phyloP scores from a whole-genome alignment of 2,888 invertebrate species.

The Macaria liturata region DNA sequence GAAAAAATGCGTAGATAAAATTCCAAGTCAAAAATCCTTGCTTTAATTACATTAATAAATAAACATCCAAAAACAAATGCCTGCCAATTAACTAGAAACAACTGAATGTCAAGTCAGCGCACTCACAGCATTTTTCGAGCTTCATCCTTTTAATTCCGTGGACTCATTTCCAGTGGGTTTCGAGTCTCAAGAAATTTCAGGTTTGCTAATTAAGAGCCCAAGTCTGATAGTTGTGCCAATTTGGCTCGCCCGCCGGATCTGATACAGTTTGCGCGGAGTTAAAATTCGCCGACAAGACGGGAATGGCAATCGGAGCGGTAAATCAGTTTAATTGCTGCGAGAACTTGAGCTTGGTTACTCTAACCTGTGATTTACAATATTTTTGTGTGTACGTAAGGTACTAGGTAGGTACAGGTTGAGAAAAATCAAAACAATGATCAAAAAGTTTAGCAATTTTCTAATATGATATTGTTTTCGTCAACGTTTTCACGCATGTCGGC shows the following conservation, averaged over 20 bases:
- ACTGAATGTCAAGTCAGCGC: constrained; percentile 10
- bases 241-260: constrained; percentile 40
- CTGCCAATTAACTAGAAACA: not conserved
- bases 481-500: no score
- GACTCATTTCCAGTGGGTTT: constrained; percentile 9
- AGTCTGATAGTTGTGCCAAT: constrained; percentile 37
- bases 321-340: constrained; percentile 67
- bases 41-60: not conserved
- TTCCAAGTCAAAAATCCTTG: no score
- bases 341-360: constrained; percentile 35
- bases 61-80: not conserved
- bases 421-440: no score
- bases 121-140: constrained; percentile 11
- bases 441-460: no score
- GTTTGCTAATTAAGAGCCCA: constrained; percentile 35
- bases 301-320: constrained; percentile 52
- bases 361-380: no score
- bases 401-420: no score
- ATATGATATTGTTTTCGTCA: no score
- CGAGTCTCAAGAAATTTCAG: constrained; percentile 33
- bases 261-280: constrained; percentile 52
- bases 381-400: no score
- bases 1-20: no score
- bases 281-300: constrained; percentile 50
- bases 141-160: constrained; percentile 6